Conservation (phyloP, 2,888 invertebrate species). For the Leptarthrus brevirostris region DNA sequence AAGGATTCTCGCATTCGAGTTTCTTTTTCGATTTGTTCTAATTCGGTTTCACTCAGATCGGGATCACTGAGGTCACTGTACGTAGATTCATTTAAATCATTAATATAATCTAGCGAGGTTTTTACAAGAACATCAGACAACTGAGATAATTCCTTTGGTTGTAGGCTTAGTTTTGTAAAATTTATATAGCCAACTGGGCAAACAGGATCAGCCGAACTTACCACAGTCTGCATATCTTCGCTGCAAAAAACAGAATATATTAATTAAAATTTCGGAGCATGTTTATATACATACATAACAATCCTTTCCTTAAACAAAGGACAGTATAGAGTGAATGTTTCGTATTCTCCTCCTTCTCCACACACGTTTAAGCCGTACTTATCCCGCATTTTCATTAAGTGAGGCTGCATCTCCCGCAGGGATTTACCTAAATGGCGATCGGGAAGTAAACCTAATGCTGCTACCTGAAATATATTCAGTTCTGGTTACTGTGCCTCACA, state of each 20-base stretch:
- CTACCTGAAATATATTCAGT: constrained; percentile 68
- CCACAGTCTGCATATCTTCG: constrained; percentile 86
- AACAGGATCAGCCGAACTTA: constrained; percentile 91
- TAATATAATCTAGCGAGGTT: constrained; percentile 72
- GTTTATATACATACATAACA: constrained; percentile 78
- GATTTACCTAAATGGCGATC: constrained; percentile 87
- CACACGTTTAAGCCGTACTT: constrained; percentile 96
- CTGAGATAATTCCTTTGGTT: constrained; percentile 70
- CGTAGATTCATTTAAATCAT: constrained; percentile 73
- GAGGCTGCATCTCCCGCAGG: constrained; percentile 85
- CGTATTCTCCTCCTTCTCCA: constrained; percentile 99
- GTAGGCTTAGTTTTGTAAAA: constrained; percentile 84
- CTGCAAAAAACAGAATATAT: constrained; percentile 68
- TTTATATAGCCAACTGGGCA: constrained; percentile 96
- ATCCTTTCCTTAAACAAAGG: constrained; percentile 92
- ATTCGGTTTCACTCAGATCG: constrained; percentile 73
- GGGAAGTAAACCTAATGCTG: constrained; percentile 90
- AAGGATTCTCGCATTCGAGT: constrained; percentile 66
- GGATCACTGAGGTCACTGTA: constrained; percentile 75
- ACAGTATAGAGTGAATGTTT: constrained; percentile 97
- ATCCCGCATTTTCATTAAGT: constrained; percentile 88
- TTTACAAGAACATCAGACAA: constrained; percentile 68
- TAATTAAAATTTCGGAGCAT: constrained; percentile 49
- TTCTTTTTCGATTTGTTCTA: constrained; percentile 72
- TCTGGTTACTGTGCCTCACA: neutral